Conservation (phyloP, 2,113 vertebrate species). For the Turnix velox region DNA sequence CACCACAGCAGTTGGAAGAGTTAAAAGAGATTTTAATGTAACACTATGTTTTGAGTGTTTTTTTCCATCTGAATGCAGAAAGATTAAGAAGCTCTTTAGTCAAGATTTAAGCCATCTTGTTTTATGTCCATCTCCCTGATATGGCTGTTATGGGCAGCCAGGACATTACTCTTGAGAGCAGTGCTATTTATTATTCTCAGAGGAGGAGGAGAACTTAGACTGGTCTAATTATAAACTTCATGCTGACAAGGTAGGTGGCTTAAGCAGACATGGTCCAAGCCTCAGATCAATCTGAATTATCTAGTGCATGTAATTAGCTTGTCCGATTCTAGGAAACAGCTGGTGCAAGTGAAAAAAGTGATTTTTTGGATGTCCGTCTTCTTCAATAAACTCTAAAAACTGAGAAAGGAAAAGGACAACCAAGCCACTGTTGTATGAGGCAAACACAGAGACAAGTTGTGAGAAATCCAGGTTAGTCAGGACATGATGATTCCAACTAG, state of each 20-base stretch:
- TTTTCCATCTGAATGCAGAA: neutral
- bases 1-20: neutral
- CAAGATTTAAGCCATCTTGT: neutral
- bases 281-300: neutral
- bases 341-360: neutral
- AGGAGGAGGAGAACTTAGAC: neutral
- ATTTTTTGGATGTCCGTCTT: neutral
- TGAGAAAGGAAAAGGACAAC: neutral
- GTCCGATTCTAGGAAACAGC: neutral
- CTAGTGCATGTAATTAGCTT: neutral
- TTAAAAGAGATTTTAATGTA: neutral
- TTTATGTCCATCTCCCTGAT: neutral
- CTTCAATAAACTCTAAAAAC: neutral
- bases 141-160: neutral
- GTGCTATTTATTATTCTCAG: neutral
- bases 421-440: conserved; percentile 12
- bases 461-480: conserved; percentile 57
- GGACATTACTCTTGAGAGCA: neutral
- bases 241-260: neutral
- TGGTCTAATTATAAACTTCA: neutral
- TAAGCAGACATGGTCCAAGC: neutral
- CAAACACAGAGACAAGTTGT: conserved; percentile 46
- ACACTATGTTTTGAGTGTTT: neutral
- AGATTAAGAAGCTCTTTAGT: neutral
- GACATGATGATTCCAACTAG: conserved; percentile 52